Conservation (phyloP, 2,113 vertebrate species). For the Poeciliopsis retropinna region DNA sequence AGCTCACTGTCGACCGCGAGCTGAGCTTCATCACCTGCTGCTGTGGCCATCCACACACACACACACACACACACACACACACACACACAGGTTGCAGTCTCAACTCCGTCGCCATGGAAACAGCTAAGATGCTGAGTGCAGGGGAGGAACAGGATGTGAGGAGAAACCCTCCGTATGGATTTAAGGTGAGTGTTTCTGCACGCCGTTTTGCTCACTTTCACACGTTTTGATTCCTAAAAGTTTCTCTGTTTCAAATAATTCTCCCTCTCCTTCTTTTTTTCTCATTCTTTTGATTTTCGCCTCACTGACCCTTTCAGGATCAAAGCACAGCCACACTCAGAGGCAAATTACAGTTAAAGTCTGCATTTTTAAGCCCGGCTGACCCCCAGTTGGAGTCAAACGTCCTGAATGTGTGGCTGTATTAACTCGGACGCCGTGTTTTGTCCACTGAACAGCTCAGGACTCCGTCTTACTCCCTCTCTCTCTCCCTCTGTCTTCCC, state of each 20-base stretch:
- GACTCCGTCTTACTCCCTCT: background rate
- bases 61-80: slow-evolving; percentile 6
- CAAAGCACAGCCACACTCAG: background rate
- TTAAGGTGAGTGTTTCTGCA: slow-evolving; percentile 56
- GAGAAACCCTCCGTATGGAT: slow-evolving; percentile 57
- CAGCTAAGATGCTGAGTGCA: slow-evolving; percentile 77
- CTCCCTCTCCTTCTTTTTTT: background rate
- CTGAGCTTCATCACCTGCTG: slow-evolving; percentile 73
- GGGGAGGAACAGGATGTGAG: slow-evolving; percentile 48
- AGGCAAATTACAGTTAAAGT: background rate
- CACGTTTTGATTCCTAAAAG: slow-evolving; percentile 1
- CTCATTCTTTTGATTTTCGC: no score
- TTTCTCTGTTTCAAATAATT: background rate
- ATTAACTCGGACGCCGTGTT: background rate
- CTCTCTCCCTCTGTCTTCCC: slow-evolving; percentile 2
- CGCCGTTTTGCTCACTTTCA: background rate
- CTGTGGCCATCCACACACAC: slow-evolving; percentile 12
- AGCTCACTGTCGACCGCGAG: slow-evolving; percentile 34
- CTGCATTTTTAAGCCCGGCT: background rate
- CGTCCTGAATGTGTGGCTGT: slow-evolving; percentile 26
- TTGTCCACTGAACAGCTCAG: background rate
- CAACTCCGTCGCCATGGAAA: slow-evolving; percentile 78
- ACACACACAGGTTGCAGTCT: slow-evolving; percentile 61
- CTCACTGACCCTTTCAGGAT: background rate
- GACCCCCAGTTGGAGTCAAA: slow-evolving; percentile 23